Base-by-base conservation (phyloP, 2,797 vertebrate genomes). In the Linurgus olivaceus region DNA sequence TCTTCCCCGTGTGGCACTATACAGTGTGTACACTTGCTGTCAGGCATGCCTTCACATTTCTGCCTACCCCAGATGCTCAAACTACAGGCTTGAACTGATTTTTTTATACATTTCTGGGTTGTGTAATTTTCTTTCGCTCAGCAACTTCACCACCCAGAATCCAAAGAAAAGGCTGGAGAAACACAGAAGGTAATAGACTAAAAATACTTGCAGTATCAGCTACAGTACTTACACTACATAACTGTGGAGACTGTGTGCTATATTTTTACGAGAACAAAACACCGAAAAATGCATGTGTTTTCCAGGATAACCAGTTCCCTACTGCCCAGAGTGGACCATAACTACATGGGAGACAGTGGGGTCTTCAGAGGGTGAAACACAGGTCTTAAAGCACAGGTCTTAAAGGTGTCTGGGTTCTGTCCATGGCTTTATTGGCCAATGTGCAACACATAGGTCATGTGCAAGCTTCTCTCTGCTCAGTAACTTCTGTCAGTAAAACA, bases 21-120 rank as follows among this genome's bases (percentile, higher is more conserved):
- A 51, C 17, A 83, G 42, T 6, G 33, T 17, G 35, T 67, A 77
- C 55, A 26, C n/a, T 91, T 57, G 78, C 91, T 88, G 85, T 74
- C 93, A 91, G 87, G 45, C 61, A 42, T 67, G 71, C 81, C 37
- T 66, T 96, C 81, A 57, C 72, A 94, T 87, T 80, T 83, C 65
- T 90, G 66, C 33, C 72, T 83, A 65, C 28, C 42, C 42, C 82
- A 88, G 78, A 83, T 86, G 82, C 72, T 96, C 76, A 87, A 52
- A 48, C 31, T 84, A 52, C 50, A 74, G 75, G 29, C 63, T 91
- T 33, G 37, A 92, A 89, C 17, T 75, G 86, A 51, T 65, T 71
- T 89, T 94, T 94, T 92, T 71, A 61, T 50, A 68, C n/a, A 77
- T 54, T 77, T 90, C 72, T 88, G 68, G 5, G 31, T 38, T 77